Conservation (phyloP, 1,140 invertebrate genomes). For the Drosophila yakuba region DNA sequence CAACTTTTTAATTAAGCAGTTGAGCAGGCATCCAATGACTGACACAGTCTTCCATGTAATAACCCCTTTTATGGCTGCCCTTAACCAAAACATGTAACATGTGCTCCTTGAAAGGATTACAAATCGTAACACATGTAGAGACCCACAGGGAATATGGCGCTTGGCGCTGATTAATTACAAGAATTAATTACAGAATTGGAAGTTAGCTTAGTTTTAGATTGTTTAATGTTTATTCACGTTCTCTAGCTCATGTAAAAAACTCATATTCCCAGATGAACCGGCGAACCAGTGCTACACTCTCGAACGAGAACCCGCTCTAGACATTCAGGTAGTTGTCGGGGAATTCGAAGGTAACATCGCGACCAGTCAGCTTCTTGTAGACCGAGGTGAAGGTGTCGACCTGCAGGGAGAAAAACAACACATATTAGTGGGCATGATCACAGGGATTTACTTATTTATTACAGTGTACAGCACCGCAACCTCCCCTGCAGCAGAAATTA, state of each 20-base stretch:
- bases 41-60: not conserved
- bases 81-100: slow-evolving; percentile 51
- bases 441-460: not conserved
- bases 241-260: slow-evolving; percentile 70
- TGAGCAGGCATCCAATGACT: slow-evolving; percentile 20
- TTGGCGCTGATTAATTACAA: slow-evolving; percentile 23
- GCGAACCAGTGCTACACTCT: slow-evolving; percentile 50
- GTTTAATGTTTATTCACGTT: slow-evolving; percentile 76
- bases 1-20: slow-evolving; percentile 62
- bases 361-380: slow-evolving; percentile 99
- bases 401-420: slow-evolving; percentile 86
- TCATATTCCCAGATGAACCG: slow-evolving; percentile 56
- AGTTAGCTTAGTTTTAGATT: slow-evolving; percentile 65
- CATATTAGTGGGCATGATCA: slow-evolving; percentile 6
- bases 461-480: slow-evolving; percentile 39
- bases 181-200: slow-evolving; percentile 5
- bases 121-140: slow-evolving; percentile 13
- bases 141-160: not conserved
- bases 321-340: slow-evolving; percentile 98
- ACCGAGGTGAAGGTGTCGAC: slow-evolving; percentile 98
- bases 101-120: slow-evolving; percentile 3
- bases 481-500: slow-evolving; percentile 23
- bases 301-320: slow-evolving; percentile 70
- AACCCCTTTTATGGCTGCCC: slow-evolving; percentile 37
- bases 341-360: slow-evolving; percentile 99